These are phyloP conservation scores for Trilocha varians DNA, from an alignment of 2,888 invertebrate genomes.

Conservation along the genomic window DNA sequence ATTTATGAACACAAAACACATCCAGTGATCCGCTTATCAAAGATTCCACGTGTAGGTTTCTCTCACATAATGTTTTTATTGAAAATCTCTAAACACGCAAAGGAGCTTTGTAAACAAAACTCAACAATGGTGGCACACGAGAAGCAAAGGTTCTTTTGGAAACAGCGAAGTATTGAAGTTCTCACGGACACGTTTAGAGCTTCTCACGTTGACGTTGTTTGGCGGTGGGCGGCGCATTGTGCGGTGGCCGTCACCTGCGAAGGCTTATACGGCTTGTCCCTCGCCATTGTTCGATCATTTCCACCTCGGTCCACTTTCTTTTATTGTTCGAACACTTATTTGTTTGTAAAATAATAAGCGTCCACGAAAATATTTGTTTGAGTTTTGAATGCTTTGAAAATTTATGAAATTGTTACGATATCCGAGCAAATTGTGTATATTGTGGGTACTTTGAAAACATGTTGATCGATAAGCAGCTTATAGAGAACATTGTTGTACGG, in stretches of 20 bases:
- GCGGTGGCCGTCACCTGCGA: slow-evolving; percentile 46
- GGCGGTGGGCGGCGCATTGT: slow-evolving; percentile 31
- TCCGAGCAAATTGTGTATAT: background rate
- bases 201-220: slow-evolving; percentile 37
- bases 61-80: background rate
- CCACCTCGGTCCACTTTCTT: slow-evolving; percentile 29
- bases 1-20: background rate
- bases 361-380: too few relatives aligned
- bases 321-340: slow-evolving; percentile 33
- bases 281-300: slow-evolving; percentile 37
- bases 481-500: too few relatives aligned
- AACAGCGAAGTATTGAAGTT: slow-evolving; percentile 16
- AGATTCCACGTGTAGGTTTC: background rate
- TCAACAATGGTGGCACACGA: slow-evolving; percentile 1
- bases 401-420: slow-evolving; percentile 2
- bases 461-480: slow-evolving; percentile 11
- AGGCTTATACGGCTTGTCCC: slow-evolving; percentile 42
- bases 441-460: background rate
- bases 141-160: slow-evolving; percentile 5
- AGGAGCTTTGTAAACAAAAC: background rate
- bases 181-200: slow-evolving; percentile 21
- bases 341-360: slow-evolving; percentile 28
- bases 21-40: background rate
- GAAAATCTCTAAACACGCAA: background rate
- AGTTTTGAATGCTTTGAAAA: slow-evolving; percentile 7